These are phyloP conservation scores for Ursus arctos DNA, from an alignment of 2,113 vertebrate species.

Conservation along the genomic window DNA sequence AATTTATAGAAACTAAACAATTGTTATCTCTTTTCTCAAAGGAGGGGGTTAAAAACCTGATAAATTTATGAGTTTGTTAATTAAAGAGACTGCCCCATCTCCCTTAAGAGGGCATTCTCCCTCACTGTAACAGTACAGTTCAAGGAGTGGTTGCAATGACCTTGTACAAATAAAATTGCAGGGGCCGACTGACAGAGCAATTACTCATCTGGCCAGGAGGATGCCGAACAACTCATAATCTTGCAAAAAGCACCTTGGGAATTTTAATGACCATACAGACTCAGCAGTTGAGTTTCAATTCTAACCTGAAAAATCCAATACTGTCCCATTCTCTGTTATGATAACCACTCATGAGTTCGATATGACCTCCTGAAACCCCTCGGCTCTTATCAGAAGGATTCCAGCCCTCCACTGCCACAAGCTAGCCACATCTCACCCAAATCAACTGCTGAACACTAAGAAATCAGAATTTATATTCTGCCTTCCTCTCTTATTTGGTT, in stretches of 20 bases:
- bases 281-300: constrained; percentile 35
- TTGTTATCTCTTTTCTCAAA: neutral
- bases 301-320: neutral
- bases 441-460: neutral
- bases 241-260: constrained; percentile 57
- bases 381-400: neutral
- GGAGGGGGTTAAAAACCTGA: fast-evolving
- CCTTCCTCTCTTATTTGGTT: neutral
- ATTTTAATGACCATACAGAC: constrained; percentile 24
- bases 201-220: constrained; percentile 2
- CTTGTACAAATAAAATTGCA: neutral
- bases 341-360: neutral
- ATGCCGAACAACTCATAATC: neutral
- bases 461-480: neutral
- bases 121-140: neutral
- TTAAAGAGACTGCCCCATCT: neutral
- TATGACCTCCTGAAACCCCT: neutral
- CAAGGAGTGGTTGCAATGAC: neutral
- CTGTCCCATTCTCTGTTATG: neutral
- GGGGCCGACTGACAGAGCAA: neutral
- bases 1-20: neutral
- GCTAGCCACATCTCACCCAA: neutral
- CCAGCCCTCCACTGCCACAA: neutral
- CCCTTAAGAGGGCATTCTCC: neutral
- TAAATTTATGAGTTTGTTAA: neutral